Base-by-base conservation (phyloP, 2,888 invertebrate genomes). In the Epinotia nisella region DNA sequence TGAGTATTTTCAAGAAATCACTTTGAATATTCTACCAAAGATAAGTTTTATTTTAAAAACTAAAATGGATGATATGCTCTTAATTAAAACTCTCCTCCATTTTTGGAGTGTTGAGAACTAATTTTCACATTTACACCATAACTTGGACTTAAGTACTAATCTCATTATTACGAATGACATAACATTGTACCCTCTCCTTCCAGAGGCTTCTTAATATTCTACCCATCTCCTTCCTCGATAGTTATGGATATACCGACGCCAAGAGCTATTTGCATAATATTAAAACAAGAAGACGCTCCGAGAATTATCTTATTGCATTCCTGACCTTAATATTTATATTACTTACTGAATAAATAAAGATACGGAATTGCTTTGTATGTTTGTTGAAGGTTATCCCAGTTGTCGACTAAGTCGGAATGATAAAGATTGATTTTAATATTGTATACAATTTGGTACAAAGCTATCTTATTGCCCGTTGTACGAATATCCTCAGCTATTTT, bases 201-300 rank as follows among this genome's bases (percentile, higher is more conserved):
- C 39, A 70, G 62, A 58, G 49, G 15, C 71, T 71, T 45, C 17
- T 72, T 72, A 53, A 24, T 72, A 72, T 72, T 72, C 72, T 62
- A 10, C 35, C n/a, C 49, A 19, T 56, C 35, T 55, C 49, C 35
- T 11, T 24, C 7, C 56, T 21, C 56, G 61, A 72, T 72, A 68
- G 72, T 62, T 72, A 68, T 72, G 61, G 67, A 61, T 71, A 67
- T 71, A 67, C 71, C 71, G 45, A 49, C 61, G 45, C 35, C 49
- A 56, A 67, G 67, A 72, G 58, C 61, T 61, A 45, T 72, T 72
- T 68, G 72, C 72, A 72, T 72, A 72, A 56, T 68, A 72, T 72
- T 67, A 72, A 68, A 72, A 67, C 61, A 72, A 56, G 67, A 68
- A 71, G 60, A 66, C 61, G 72, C 65, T 49, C 17, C 15, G 9